Base-by-base conservation (phyloP, 1,140 invertebrate species). In the Trichonephila inaurata region DNA sequence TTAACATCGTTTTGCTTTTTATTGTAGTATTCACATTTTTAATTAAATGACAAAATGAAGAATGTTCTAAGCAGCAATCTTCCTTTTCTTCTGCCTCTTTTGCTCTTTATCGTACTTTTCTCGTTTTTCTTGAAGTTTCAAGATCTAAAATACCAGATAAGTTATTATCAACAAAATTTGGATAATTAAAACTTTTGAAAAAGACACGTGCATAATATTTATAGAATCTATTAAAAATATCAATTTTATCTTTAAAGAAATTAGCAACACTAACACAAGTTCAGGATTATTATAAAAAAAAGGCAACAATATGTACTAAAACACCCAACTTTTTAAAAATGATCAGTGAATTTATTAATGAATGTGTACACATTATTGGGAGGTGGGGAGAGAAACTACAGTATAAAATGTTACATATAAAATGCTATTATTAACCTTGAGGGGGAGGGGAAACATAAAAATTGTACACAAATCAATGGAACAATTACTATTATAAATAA, bases 121-220 rank as follows among this genome's bases (percentile, higher is more conserved):
- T 24, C 95, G 94, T 93, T 96, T 96, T 86, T 95, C 94, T 93
- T 95, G 95, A 58, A 96, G 88, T 72, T 94, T 94, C 66, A 94
- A 91, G 14, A 94, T 94, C 92, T 93, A 89, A 62, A 86, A 82
- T 18, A 28, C 2, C 60, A 83, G 19, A 83, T n/a, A 83, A 44
- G 51, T 8, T 7, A 14, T 58, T 24, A 60, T 12, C 12, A 24
- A 85, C 10, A 44, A 44, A 82, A 12, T 33, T 51, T 28, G 0
- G 8, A 51, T 19, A 4, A 40, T 44, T 8, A 82, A 82, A 19
- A 82, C 44, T 28, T 82, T 28, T 40, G 28, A 81, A 18, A 24
- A 33, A 33, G 33, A 81, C 16, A n/a, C 19, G 6, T 16, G 21
- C 24, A 33, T 4, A 40, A 24, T 0, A 44, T 28, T 33, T 18